Conservation (phyloP, 2,113 vertebrate genomes). For the Limnothrissa miodon region DNA sequence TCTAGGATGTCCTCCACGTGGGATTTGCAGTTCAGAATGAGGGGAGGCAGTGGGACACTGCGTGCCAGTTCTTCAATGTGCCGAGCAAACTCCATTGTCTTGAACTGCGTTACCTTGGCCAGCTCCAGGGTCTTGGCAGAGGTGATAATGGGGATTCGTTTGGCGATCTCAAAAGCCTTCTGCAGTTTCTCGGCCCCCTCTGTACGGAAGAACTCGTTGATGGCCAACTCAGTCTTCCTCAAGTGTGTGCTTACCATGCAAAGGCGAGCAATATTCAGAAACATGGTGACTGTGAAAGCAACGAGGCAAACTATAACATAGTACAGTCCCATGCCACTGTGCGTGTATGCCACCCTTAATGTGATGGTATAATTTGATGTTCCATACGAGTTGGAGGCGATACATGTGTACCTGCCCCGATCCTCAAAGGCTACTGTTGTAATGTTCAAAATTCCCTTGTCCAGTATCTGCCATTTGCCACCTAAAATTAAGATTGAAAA, state of each 20-base stretch:
- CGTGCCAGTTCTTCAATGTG: slow-evolving; percentile 93
- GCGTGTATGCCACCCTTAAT: slow-evolving; percentile 82
- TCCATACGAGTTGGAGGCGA: slow-evolving; percentile 38
- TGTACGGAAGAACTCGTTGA: slow-evolving; percentile 94
- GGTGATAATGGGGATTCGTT: slow-evolving; percentile 91
- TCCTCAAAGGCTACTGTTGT: slow-evolving; percentile 82
- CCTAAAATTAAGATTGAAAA: slow-evolving; percentile 57
- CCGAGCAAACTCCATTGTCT: slow-evolving; percentile 91
- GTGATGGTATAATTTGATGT: slow-evolving; percentile 79
- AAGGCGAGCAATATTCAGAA: slow-evolving; percentile 86
- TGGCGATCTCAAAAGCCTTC: slow-evolving; percentile 93
- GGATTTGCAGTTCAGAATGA: slow-evolving; percentile 83
- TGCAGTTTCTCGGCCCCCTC: slow-evolving; percentile 94
- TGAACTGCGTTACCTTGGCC: slow-evolving; percentile 92
- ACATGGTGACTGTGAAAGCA: slow-evolving; percentile 85
- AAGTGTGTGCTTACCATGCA: slow-evolving; percentile 96
- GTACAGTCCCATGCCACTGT: slow-evolving; percentile 87
- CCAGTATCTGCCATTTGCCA: slow-evolving; percentile 77
- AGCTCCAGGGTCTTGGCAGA: slow-evolving; percentile 88
- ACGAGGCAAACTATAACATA: slow-evolving; percentile 88
- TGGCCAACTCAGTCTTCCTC: slow-evolving; percentile 87
- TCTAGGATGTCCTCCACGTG: slow-evolving; percentile 69
- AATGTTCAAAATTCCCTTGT: slow-evolving; percentile 81
- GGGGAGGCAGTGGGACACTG: slow-evolving; percentile 89
- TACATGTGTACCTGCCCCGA: slow-evolving; percentile 87